These are phyloP conservation scores for Phthorimaea operculella DNA, from an alignment of 1,140 invertebrate genomes.

Conservation along the genomic window DNA sequence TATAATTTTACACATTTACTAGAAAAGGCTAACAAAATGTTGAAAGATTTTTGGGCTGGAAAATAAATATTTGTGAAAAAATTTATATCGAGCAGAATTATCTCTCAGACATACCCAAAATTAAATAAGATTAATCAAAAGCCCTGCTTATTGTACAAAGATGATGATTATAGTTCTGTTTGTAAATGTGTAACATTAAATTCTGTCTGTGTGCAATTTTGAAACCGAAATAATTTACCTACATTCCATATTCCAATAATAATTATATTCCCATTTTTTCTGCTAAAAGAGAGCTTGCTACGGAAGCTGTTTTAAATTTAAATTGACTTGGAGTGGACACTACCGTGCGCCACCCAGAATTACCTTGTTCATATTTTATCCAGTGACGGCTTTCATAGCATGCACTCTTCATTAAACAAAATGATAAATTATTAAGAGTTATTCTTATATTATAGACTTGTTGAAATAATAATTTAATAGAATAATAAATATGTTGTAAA, in stretches of 20 bases:
- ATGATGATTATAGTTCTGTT: not conserved
- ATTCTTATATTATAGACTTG: slow-evolving; percentile 49
- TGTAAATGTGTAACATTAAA: not conserved
- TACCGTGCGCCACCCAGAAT: too few relatives aligned
- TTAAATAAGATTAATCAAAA: too few relatives aligned
- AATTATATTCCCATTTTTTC: not conserved
- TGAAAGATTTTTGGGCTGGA: too few relatives aligned
- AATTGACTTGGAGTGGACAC: too few relatives aligned
- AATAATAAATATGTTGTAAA: slow-evolving; percentile 32
- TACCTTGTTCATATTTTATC: not conserved
- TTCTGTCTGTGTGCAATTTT: slow-evolving; percentile 43
- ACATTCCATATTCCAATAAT: slow-evolving; percentile 38
- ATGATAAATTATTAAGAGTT: slow-evolving; percentile 5
- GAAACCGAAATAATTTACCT: slow-evolving; percentile 25
- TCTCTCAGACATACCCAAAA: too few relatives aligned
- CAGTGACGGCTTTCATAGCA: not conserved
- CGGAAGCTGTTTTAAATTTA: too few relatives aligned
- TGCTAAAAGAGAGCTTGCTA: too few relatives aligned
- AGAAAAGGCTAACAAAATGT: too few relatives aligned
- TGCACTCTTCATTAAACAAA: not conserved
- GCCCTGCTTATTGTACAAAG: not conserved
- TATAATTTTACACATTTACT: too few relatives aligned
- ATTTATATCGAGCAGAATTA: too few relatives aligned
- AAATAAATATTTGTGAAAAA: too few relatives aligned
- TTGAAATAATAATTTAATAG: slow-evolving; percentile 56